A percentile compares a stretch with the other conserved stretches of the same genome.
Evolutionary conservation across 2,113 vertebrate species (phyloP).

Genomic region (Pardalotus punctatus): DNA sequence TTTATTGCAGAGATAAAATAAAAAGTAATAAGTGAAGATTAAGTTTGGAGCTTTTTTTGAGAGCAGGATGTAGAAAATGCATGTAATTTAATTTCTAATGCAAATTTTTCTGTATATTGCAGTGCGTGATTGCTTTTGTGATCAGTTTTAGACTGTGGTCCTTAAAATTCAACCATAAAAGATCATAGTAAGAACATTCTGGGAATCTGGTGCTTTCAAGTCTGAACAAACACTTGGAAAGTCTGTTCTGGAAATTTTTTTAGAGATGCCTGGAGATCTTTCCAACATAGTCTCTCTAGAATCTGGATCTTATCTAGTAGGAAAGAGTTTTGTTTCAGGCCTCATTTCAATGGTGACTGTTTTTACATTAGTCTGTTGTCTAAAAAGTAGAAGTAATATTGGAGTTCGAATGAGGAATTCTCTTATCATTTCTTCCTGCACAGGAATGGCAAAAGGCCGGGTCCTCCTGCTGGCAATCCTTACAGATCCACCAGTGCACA

Average conservation of each 20-base stretch:
- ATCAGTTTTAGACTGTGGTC: neutral
- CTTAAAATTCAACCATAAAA: neutral
- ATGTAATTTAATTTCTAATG: neutral
- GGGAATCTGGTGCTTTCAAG: neutral
- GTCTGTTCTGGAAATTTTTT: neutral
- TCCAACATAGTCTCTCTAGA: neutral
- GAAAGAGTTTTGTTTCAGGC: neutral
- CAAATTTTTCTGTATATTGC: neutral
- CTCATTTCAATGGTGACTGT: neutral
- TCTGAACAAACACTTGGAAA: neutral
- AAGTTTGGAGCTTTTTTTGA: neutral
- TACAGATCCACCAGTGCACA: neutral
- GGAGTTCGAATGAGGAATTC: neutral
- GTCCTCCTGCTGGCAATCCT: neutral
- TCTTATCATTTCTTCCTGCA: neutral
- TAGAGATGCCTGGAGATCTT: neutral
- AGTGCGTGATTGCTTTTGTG: neutral
- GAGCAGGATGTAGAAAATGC: neutral
- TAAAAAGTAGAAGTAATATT: neutral
- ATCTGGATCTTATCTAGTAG: neutral
- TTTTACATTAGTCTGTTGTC: neutral
- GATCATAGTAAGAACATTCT: neutral
- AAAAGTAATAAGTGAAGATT: neutral
- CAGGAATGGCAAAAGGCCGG: neutral
- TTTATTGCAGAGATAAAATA: neutral